Conservation (phyloP, 2,888 invertebrate species). For the Nemotelus pantherinus region DNA sequence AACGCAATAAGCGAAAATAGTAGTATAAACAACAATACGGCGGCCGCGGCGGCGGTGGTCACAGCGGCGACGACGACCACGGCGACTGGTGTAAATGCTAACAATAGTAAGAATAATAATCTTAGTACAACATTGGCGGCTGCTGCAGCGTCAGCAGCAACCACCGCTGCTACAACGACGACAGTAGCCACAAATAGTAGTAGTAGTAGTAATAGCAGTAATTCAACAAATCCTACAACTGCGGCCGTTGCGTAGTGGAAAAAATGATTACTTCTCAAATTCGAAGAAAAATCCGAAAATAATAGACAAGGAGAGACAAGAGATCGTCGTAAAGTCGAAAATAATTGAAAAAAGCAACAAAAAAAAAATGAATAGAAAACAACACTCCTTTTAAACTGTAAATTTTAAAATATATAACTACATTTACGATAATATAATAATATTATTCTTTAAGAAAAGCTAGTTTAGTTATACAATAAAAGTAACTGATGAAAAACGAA, state of each 20-base stretch:
- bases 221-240: constrained; percentile 59
- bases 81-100: constrained; percentile 22
- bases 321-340: neutral
- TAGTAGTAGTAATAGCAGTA: constrained; percentile 53
- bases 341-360: constrained; percentile 4
- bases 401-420: constrained; percentile 19
- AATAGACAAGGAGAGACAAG: neutral
- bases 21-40: constrained; percentile 12
- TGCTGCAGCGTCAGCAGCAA: constrained; percentile 47
- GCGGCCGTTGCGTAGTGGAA: constrained; percentile 65
- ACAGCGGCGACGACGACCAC: neutral
- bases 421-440: constrained; percentile 13
- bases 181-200: constrained; percentile 43
- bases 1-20: neutral
- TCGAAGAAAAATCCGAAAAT: neutral
- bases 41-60: neutral
- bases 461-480: constrained; percentile 10
- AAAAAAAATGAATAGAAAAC: constrained; percentile 2
- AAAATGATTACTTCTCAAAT: constrained; percentile 51
- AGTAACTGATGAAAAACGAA: constrained; percentile 3
- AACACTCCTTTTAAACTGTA: constrained; percentile 26
- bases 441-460: constrained; percentile 28
- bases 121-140: constrained; percentile 48
- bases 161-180: constrained; percentile 44
- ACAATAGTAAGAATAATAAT: constrained; percentile 38